A percentile compares a stretch with the other conserved stretches of the same genome.
These are phyloP conservation scores for Stomatorhinus ivindoensis DNA, from an alignment of 2,113 vertebrate species.

Conservation along the genomic window DNA sequence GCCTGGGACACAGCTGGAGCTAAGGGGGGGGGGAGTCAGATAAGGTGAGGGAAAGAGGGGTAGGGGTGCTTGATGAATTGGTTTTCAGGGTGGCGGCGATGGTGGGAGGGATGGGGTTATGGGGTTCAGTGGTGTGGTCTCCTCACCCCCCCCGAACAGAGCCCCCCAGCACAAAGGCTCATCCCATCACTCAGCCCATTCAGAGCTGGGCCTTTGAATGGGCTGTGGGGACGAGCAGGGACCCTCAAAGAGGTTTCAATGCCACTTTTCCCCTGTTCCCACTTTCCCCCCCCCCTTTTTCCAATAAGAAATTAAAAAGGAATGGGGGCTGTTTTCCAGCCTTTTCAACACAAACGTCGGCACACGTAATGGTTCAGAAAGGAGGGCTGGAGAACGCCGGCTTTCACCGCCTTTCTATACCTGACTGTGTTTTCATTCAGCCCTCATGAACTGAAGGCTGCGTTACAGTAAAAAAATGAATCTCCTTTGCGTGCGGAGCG, in stretches of 20 bases:
- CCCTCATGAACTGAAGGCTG: neutral
- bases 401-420: neutral
- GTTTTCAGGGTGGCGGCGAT: neutral
- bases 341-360: neutral
- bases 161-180: constrained; percentile 23
- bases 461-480: neutral
- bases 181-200: constrained; percentile 24
- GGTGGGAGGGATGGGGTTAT: constrained; percentile 4
- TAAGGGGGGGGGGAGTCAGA: neutral
- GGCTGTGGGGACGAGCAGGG: constrained; percentile 16
- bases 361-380: neutral
- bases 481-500: neutral
- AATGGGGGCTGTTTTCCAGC: neutral
- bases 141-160: neutral
- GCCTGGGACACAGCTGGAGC: neutral
- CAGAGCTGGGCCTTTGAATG: constrained; percentile 21
- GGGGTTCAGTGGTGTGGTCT: constrained; percentile 32
- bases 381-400: neutral
- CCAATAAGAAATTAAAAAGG: neutral
- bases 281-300: neutral
- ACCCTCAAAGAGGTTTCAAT: constrained; percentile 25
- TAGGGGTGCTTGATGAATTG: constrained; percentile 1
- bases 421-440: neutral
- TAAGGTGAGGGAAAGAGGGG: neutral
- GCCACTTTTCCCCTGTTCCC: neutral